Evolutionary conservation across 2,113 vertebrate species (phyloP), one percentile per base, ranked within the genome.

Genomic region (Nothobranchius kuhntae): DNA sequence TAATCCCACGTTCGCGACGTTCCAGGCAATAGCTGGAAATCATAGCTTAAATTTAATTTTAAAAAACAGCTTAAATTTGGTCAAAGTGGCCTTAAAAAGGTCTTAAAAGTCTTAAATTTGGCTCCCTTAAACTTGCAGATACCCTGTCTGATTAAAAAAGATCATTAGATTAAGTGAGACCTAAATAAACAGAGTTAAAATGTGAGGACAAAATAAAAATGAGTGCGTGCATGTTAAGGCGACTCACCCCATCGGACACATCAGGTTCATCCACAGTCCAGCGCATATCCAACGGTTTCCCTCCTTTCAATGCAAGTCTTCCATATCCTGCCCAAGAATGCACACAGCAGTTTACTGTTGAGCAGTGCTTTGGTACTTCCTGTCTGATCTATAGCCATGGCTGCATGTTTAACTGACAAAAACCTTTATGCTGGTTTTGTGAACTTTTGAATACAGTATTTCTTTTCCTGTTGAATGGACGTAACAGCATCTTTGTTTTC

Each of bases 201-300:
- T 46, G 55, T 63, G 36, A 59, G 47, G 68, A 71, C 63, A 52
- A 59, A 75, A 66, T 12, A 65, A 68, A 38, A 55, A 46, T 44
- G 46, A 53, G 58, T 45, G 45, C 13, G 73, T 78, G 67, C 85
- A 78, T 83, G 89, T 87, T 51, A 58, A 78, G 81, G 61, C 75
- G 24, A 36, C 81, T 71, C 53, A 51, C 64, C 45, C 51, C 48
- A 52, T 62, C 52, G 44, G 69, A 82, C 60, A 59, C 77, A 44
- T 64, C 61, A 17, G 65, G 81, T 85, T 91, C 81, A 84, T 77
- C 63, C 79, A 83, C 83, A 91, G 89, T 89, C 79, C 89, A 91
- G 75, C 21, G 62, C 66, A 36, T 74, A 71, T 84, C 63, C 12
- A 61, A 69, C 73, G 54, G 50, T 56, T 61, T 38, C 21, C 54